Base-by-base conservation (phyloP, 1,140 invertebrate genomes). In the Zaprionus africanus region DNA sequence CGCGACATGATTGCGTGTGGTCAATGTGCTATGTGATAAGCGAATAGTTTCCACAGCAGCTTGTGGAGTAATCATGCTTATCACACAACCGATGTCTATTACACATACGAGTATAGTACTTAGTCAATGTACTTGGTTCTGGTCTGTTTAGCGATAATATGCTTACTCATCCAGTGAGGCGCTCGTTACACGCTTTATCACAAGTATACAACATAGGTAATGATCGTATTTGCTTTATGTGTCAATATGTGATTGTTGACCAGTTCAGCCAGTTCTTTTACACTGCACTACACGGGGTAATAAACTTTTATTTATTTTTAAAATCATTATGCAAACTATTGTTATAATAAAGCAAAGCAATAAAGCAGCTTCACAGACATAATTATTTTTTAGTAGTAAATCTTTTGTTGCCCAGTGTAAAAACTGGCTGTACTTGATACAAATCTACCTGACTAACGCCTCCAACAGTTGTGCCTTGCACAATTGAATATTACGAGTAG, bases 11-110 rank as follows among this genome's bases (percentile, higher is more conserved):
- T 67, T 73, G 62, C 41, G 57, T 51, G 5, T 66, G 53, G 56
- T 59, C 69, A 57, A 49, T 54, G 43, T 34, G 28, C 12, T 43
- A 17, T 19, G 12, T 31, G 71, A 74, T 74, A 74, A 74, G 65
- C 17, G 13, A 38, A 62, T 49, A 57, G 22, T 62, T 62, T 38
- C 17, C 4, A 22, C 43, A 51, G 46, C 26, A 17, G 28, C 24
- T 54, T 43, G 46, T 56, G 19, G 19, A 57, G 26, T 43, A 59
- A 43, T 51, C 5, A 66, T 13, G 46, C 58, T 75, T 75, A 75
- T 63, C 71, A 46, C 15, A 43, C 15, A 43, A 31, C 12, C n/a
- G 31, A 7, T 17, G 5, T 53, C 28, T 26, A 17, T 17, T 22
- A 36, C 13, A 51, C n/a, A 17, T 34, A 22, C 22, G 22, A 22